phyloP scores from a whole-genome alignment of 2,113 vertebrate genomes.

The Gobius niger region DNA sequence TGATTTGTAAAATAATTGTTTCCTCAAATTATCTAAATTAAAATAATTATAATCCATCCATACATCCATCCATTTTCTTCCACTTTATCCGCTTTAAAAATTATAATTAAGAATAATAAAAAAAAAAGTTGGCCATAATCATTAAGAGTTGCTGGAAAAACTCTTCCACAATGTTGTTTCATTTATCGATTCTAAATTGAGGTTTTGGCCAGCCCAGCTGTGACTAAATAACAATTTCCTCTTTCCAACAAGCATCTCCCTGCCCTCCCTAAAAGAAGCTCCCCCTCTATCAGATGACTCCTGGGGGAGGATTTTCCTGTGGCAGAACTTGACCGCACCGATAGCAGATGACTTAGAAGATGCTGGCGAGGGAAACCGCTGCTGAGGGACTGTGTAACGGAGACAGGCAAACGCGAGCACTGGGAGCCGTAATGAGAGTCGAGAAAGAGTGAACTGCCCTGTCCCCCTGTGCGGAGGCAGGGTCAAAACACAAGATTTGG shows the following conservation, averaged over 20 bases:
- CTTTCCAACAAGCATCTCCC: background rate
- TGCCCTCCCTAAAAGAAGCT: background rate
- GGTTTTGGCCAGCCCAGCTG: background rate
- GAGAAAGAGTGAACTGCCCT: constrained; percentile 25
- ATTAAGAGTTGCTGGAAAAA: background rate
- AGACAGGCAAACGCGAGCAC: constrained; percentile 17
- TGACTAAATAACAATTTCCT: background rate
- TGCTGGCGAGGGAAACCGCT: constrained; percentile 7
- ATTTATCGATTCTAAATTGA: constrained; percentile 3
- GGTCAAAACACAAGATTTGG: constrained; percentile 29
- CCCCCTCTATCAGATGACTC: constrained; percentile 17
- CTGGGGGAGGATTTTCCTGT: constrained; percentile 10
- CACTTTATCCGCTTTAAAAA: too few relatives aligned
- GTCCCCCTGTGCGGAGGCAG: background rate
- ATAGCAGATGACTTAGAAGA: constrained; percentile 25
- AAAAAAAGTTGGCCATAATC: background rate
- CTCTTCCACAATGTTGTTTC: background rate
- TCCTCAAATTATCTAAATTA: too few relatives aligned
- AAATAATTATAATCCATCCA: too few relatives aligned
- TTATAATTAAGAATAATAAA: too few relatives aligned
- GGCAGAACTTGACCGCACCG: constrained; percentile 21
- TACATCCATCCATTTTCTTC: too few relatives aligned
- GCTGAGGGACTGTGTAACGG: constrained; percentile 10
- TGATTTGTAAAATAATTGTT: too few relatives aligned
- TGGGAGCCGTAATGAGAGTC: constrained; percentile 28